Conservation (phyloP, 2,888 invertebrate species). For the Trissolcus brochymenae region DNA sequence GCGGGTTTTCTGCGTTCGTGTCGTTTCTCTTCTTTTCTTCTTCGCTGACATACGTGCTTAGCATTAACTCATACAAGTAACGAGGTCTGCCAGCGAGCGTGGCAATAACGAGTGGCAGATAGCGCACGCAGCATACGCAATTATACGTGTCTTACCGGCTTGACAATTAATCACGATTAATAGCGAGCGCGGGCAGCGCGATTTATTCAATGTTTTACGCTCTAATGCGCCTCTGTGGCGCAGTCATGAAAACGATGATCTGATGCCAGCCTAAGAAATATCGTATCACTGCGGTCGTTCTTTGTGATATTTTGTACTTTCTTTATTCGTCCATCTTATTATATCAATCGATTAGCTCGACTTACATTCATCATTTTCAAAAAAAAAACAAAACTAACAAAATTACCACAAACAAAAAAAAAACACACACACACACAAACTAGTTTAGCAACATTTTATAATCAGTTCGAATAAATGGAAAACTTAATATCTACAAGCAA, state of each 20-base stretch:
- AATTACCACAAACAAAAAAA: no score
- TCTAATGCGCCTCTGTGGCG: constrained; percentile 51
- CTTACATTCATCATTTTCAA: constrained; percentile 13
- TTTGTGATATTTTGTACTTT: constrained; percentile 40
- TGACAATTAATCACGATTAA: constrained; percentile 67
- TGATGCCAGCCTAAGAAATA: constrained; percentile 41
- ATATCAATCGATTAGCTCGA: constrained; percentile 38
- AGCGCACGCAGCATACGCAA: constrained; percentile 59
- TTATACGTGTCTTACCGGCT: constrained; percentile 57
- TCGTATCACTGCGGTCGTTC: constrained; percentile 37
- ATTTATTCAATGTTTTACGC: constrained; percentile 56
- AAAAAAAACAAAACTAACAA: background rate
- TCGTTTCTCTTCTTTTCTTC: constrained; percentile 52
- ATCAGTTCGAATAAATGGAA: background rate
- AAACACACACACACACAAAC: background rate
- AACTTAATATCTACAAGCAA: no score
- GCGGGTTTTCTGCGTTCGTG: constrained; percentile 42
- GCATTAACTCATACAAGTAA: constrained; percentile 62
- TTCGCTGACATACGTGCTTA: constrained; percentile 59
- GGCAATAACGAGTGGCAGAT: constrained; percentile 58
- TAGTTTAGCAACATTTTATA: background rate
- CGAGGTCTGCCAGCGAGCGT: constrained; percentile 59
- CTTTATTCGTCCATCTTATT: constrained; percentile 42
- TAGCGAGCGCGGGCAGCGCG: constrained; percentile 48
- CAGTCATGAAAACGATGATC: constrained; percentile 51